These are phyloP conservation scores for Tetramorium parvispinum DNA, from an alignment of 1,140 invertebrate genomes.

Conservation along the genomic window DNA sequence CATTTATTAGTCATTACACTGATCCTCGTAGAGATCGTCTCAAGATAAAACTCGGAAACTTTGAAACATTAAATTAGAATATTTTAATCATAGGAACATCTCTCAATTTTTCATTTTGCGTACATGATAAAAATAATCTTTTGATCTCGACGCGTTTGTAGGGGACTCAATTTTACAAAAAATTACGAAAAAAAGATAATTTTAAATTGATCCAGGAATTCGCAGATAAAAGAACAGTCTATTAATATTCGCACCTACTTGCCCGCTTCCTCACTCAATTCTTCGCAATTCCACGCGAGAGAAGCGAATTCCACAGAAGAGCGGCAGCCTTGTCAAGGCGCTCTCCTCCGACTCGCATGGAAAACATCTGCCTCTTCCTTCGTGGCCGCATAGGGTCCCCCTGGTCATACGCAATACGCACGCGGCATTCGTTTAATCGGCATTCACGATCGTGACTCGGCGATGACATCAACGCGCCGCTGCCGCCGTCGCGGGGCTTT, in stretches of 20 bases:
- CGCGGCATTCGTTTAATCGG: constrained; percentile 54
- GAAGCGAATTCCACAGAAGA: constrained; percentile 73
- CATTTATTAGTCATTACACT: neutral
- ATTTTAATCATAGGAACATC: neutral
- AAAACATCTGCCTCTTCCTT: constrained; percentile 48
- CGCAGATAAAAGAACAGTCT: neutral
- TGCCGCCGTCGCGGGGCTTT: neutral
- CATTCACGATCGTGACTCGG: constrained; percentile 55
- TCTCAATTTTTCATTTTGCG: neutral
- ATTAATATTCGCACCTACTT: neutral
- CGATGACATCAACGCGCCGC: constrained; percentile 56
- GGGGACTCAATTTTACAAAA: neutral
- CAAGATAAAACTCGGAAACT: neutral
- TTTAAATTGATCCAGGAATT: neutral
- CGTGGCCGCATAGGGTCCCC: neutral
- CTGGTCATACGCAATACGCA: constrained; percentile 12
- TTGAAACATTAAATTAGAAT: neutral
- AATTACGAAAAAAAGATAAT: neutral
- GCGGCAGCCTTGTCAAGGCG: constrained; percentile 76
- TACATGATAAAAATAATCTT: neutral
- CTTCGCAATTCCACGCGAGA: constrained; percentile 64
- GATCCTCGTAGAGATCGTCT: neutral
- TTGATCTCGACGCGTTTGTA: neutral
- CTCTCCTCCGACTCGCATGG: constrained; percentile 53
- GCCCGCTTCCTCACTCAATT: constrained; percentile 49